Conservation (phyloP, 2,797 vertebrate genomes). For the Danio aesculapii region DNA sequence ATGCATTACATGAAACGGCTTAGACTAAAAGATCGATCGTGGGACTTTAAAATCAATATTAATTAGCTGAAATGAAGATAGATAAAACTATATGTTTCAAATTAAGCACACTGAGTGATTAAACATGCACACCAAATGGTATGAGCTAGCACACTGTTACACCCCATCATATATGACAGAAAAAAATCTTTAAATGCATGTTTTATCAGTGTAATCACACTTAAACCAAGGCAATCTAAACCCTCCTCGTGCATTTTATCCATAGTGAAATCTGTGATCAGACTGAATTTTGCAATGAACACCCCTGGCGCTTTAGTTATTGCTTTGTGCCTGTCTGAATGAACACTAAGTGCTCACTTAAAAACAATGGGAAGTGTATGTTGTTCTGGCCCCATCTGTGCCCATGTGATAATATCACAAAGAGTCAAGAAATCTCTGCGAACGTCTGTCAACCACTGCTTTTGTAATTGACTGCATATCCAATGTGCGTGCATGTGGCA, state of each 20-base stretch:
- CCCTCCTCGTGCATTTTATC: neutral
- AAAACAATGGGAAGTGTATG: neutral
- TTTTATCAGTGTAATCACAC: neutral
- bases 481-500: neutral
- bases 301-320: neutral
- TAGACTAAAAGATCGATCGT: no score
- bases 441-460: neutral
- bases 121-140: no score
- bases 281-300: neutral
- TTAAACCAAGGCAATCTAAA: neutral
- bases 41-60: no score
- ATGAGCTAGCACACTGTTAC: no score
- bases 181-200: neutral
- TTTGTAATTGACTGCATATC: constrained; percentile 3
- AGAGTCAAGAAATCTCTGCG: neutral
- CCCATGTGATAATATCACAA: neutral
- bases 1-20: no score
- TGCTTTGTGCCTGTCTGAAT: neutral
- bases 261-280: neutral
- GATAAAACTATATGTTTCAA: no score
- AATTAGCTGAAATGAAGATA: no score
- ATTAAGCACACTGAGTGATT: no score
- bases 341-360: neutral
- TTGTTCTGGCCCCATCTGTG: neutral
- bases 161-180: neutral